Evolutionary conservation across 2,888 invertebrate genomes (phyloP).

Genomic region (Epsilonema sp.): DNA sequence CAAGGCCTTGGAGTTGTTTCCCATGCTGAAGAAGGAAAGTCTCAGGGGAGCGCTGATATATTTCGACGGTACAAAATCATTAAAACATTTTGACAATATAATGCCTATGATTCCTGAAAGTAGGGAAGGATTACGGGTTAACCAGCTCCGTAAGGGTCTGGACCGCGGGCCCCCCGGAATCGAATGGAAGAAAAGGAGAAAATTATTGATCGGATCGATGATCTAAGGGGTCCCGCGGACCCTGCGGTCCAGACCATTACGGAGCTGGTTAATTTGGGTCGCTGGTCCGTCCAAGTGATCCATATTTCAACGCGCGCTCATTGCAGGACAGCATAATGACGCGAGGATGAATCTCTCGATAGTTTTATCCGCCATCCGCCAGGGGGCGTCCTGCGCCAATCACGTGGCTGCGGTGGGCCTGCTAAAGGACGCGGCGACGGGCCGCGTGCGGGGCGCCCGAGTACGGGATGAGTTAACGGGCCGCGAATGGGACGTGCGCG

Average conservation of each 20-base stretch:
- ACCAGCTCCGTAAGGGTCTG: no score
- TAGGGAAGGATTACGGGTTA: no score
- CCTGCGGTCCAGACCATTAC: no score
- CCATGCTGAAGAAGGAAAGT: conserved; percentile 87
- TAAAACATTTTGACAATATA: not conserved
- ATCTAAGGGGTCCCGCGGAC: no score
- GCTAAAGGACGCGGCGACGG: conserved; percentile 16
- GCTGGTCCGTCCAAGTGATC: not conserved
- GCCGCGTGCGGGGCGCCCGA: conserved; percentile 20
- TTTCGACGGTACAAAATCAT: conserved; percentile 59
- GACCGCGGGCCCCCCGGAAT: no score
- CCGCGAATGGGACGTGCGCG: conserved; percentile 38
- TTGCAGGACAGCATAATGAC: conserved; percentile 86
- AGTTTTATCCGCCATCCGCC: conserved; percentile 76
- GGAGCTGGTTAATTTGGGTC: not conserved
- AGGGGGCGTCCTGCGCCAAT: conserved; percentile 75
- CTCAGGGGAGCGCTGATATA: conserved; percentile 95
- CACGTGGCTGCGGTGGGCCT: conserved; percentile 13
- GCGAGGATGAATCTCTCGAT: conserved; percentile 93
- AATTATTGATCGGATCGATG: no score
- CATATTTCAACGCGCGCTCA: not conserved
- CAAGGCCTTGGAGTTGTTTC: conserved; percentile 82
- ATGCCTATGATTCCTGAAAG: no score
- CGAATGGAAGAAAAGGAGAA: no score
- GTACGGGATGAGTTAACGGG: conserved; percentile 27